Evolutionary conservation across 2,797 vertebrate genomes (phyloP).

Genomic region (Picus viridis): DNA sequence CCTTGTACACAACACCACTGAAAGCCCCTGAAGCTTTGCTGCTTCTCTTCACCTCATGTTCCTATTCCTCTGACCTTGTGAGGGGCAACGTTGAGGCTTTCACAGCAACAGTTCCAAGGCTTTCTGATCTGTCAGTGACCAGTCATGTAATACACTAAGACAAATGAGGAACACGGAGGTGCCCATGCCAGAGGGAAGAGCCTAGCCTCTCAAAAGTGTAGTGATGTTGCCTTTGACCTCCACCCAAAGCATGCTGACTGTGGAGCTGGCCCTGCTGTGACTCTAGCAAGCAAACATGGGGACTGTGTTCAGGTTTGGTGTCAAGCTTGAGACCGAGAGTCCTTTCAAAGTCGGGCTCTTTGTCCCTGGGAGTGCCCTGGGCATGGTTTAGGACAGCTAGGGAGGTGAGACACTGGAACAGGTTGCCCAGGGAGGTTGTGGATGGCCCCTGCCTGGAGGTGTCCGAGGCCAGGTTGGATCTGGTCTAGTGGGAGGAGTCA

Average conservation of each 20-base stretch:
- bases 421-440: no score
- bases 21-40: background rate
- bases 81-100: background rate
- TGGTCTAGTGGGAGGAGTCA: no score
- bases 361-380: accelerated
- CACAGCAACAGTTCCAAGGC: background rate
- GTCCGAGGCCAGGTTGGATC: no score
- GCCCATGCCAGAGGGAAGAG: background rate
- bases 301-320: background rate
- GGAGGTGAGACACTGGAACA: no score
- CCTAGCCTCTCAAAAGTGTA: background rate
- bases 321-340: background rate
- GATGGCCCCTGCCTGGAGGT: no score
- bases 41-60: background rate
- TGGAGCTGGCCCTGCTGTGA: background rate
- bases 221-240: background rate
- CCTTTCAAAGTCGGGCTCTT: background rate
- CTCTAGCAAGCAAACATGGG: background rate
- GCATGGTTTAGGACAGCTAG: background rate
- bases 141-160: background rate
- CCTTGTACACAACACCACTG: background rate
- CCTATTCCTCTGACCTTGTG: accelerated
- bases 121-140: background rate
- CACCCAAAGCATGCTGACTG: accelerated
- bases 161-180: background rate